Base-by-base conservation (phyloP, 2,113 vertebrate species). In the Pelodiscus sinensis region DNA sequence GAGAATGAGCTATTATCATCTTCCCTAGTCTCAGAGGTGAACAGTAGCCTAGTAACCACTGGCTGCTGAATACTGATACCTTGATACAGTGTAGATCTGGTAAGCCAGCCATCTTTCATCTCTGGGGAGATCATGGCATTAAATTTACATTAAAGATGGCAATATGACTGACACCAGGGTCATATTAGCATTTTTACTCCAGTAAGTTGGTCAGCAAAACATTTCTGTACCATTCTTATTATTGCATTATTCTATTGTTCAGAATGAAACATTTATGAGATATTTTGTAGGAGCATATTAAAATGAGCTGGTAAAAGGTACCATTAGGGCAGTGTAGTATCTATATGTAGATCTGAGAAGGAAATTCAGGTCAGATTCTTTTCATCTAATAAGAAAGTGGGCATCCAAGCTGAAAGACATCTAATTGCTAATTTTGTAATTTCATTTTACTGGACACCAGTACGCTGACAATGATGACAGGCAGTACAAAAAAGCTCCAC, bases 191-290 rank as follows among this genome's bases (percentile, higher is more conserved):
- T 96, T 96, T 96, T 94, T n/a, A 85, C 92, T 94, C 85, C 3
- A 0, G 84, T 96, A 96, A 95, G 50, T 86, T 94, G 96, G 93
- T 96, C 96, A 95, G 96, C 90, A 22, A 82, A 97, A 95, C 91
- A 88, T 87, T 97, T 92, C 60, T 89, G 92, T 83, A 85, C 75
- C 92, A 22, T 81, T 86, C 92, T 93, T 92, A 96, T 96, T 92
- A 93, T 96, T 92, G 87, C 4, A 3, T 81, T 93, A 87, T 68
- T 96, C 92, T 78, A 90, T 86, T 96, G 96, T 93, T 86, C 85
- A 31, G 91, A 95, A 96, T 97, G 93, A 97, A 97, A 96, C 91
- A 96, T 96, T 96, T 87, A 96, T 96, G 92, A 95, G 88, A 92
- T 90, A 95, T 96, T 96, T 94, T 91, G 88, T 94, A 95, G 78